A percentile compares a stretch with the other conserved stretches of the same genome.
Evolutionary conservation across 2,113 vertebrate genomes (phyloP).

Genomic region (Thinocorus orbignyianus): DNA sequence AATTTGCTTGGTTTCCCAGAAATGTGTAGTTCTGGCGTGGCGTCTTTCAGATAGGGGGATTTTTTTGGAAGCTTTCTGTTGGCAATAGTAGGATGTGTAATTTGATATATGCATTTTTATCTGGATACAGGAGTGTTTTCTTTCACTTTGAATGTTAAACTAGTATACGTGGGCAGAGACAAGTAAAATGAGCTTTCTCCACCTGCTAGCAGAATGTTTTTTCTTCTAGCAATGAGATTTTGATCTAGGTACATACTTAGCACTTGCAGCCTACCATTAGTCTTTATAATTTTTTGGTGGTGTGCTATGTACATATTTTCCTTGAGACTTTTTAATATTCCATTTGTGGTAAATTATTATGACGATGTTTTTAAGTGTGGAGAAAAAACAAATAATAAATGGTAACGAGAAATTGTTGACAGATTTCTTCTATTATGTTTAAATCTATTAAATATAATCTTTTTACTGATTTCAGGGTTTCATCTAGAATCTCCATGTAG

Average conservation of each 20-base stretch:
- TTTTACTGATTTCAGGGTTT: neutral
- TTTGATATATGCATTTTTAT: slow-evolving; percentile 32
- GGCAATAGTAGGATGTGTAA: slow-evolving; percentile 19
- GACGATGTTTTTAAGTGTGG: neutral
- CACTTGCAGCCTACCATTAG: neutral
- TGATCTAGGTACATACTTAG: neutral
- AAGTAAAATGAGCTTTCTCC: neutral
- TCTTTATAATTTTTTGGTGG: neutral
- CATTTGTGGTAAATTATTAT: neutral
- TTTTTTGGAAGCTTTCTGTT: slow-evolving; percentile 45
- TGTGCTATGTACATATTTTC: neutral
- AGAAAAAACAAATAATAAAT: neutral
- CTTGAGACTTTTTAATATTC: neutral
- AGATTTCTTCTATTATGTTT: neutral
- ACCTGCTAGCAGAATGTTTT: neutral
- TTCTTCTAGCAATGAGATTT: neutral
- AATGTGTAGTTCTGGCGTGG: slow-evolving; percentile 53
- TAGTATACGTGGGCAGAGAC: neutral
- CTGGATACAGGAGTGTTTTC: neutral
- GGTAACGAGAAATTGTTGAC: neutral
- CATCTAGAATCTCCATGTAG: neutral
- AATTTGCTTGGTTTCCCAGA: slow-evolving; percentile 70
- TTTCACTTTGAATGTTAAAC: slow-evolving; percentile 3
- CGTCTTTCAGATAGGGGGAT: slow-evolving; percentile 43
- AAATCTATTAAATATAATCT: neutral